These are phyloP conservation scores for Takifugu rubripes DNA, from an alignment of 2,797 vertebrate species.

Conservation along the genomic window DNA sequence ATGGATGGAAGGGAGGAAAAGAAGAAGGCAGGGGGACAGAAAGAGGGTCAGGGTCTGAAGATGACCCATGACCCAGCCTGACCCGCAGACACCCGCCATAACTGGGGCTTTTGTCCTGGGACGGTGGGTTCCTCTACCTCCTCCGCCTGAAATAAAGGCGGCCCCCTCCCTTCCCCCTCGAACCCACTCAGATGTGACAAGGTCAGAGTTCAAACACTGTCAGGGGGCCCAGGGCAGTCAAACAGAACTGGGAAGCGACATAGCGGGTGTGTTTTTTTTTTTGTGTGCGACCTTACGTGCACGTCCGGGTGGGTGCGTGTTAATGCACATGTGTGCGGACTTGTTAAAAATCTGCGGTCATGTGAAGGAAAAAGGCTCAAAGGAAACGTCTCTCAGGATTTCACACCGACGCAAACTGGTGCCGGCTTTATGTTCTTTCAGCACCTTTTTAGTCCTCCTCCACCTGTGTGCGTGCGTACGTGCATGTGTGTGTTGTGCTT, in stretches of 20 bases:
- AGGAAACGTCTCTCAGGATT: slow-evolving; percentile 59
- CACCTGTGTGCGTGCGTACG: slow-evolving; percentile 23
- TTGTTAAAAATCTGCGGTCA: slow-evolving; percentile 60
- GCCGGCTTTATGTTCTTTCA: slow-evolving; percentile 67
- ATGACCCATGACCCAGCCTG: slow-evolving; percentile 61
- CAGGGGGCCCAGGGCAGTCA: slow-evolving; percentile 58
- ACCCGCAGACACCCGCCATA: slow-evolving; percentile 68
- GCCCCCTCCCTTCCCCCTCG: slow-evolving; percentile 28
- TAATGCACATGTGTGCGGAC: slow-evolving; percentile 37
- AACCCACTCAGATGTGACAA: slow-evolving; percentile 69
- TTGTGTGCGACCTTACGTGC: slow-evolving; percentile 15
- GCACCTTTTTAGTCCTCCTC: slow-evolving; percentile 43
- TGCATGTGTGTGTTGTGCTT: slow-evolving; percentile 2
- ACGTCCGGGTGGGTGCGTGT: slow-evolving; percentile 11
- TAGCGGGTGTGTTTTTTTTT: slow-evolving; percentile 37
- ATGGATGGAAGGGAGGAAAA: slow-evolving; percentile 59
- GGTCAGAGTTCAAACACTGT: slow-evolving; percentile 75
- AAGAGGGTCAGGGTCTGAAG: slow-evolving; percentile 60
- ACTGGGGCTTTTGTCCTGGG: slow-evolving; percentile 66
- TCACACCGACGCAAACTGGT: slow-evolving; percentile 74
- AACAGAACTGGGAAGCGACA: slow-evolving; percentile 48
- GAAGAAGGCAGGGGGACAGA: slow-evolving; percentile 71
- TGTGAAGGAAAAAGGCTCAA: slow-evolving; percentile 72
- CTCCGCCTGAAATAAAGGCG: slow-evolving; percentile 67
- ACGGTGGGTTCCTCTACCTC: slow-evolving; percentile 63